Conservation (phyloP, 1,140 invertebrate species). For the Venturia canescens region DNA sequence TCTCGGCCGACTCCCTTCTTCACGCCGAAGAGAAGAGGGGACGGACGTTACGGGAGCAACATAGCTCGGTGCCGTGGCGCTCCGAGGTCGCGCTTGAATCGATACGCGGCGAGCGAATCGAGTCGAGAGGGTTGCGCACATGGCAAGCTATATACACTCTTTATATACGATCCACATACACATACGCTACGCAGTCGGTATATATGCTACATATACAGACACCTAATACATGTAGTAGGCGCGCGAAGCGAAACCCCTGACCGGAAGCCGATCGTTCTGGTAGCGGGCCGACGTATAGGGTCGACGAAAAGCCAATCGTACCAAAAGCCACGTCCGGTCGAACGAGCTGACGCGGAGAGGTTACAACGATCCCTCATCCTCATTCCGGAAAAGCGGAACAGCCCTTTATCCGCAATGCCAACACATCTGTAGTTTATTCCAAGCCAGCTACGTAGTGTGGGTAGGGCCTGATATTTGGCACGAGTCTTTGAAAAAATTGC, state of each 20-base stretch:
- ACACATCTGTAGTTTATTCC: conserved; percentile 27
- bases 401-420: conserved; percentile 33
- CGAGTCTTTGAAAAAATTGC: not conserved
- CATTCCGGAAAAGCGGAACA: conserved; percentile 58
- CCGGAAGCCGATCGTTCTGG: conserved; percentile 67
- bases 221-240: conserved; percentile 1
- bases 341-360: conserved; percentile 27
- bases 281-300: conserved; percentile 17
- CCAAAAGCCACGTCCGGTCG: conserved; percentile 66
- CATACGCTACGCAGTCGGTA: not conserved
- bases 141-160: conserved; percentile 7
- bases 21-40: conserved; percentile 38
- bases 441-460: not conserved
- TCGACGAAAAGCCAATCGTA: conserved; percentile 62
- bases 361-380: conserved; percentile 30
- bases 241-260: conserved; percentile 58
- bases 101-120: conserved; percentile 41
- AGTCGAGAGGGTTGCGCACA: conserved; percentile 41
- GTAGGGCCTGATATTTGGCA: not conserved
- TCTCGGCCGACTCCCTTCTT: conserved; percentile 46
- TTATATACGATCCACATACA: conserved; percentile 3
- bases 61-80: conserved; percentile 48
- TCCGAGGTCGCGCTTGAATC: conserved; percentile 51
- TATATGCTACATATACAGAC: not conserved
- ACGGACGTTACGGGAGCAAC: conserved; percentile 30